Percentiles rank a stretch among this genome's conserved stretches.
phyloP scores from a whole-genome alignment of 2,797 vertebrate genomes.

The Aeoliscus strigatus region DNA sequence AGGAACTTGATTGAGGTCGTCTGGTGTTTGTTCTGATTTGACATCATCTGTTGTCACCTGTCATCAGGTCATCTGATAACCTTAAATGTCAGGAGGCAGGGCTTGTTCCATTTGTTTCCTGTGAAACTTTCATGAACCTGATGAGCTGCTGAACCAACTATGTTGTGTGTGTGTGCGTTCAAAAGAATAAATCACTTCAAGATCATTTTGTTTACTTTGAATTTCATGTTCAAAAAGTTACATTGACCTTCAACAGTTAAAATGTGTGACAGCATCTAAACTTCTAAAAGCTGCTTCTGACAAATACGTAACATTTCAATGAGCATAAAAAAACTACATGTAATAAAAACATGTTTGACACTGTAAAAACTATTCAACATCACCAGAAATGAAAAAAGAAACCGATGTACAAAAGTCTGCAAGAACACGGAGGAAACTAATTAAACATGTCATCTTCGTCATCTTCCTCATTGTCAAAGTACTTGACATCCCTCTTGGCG shows the following conservation, averaged over 20 bases:
- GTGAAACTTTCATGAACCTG: no score
- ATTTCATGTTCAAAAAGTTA: conserved; percentile 98
- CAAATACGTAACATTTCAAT: conserved; percentile 94
- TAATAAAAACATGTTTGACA: conserved; percentile 98
- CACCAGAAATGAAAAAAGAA: conserved; percentile 91
- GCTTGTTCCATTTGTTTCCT: no score
- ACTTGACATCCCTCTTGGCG: conserved; percentile 93
- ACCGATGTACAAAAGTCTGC: conserved; percentile 98
- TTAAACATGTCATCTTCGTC: conserved; percentile 90
- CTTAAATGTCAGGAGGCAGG: no score
- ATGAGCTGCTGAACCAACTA: no score
- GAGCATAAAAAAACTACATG: conserved; percentile 95
- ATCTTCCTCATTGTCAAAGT: conserved; percentile 87
- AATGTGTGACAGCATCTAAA: conserved; percentile 96
- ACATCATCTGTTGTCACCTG: no score
- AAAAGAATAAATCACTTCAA: no score
- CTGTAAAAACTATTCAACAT: conserved; percentile 96
- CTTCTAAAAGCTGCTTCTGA: conserved; percentile 91
- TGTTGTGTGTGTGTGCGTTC: no score
- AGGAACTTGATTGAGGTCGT: no score
- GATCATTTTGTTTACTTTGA: conserved; percentile 92
- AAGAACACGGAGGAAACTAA: conserved; percentile 64
- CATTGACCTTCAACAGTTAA: conserved; percentile 89
- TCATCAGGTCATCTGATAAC: no score
- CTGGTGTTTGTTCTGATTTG: no score